Conservation (phyloP, 1,140 invertebrate genomes). For the Mercenaria mercenaria region DNA sequence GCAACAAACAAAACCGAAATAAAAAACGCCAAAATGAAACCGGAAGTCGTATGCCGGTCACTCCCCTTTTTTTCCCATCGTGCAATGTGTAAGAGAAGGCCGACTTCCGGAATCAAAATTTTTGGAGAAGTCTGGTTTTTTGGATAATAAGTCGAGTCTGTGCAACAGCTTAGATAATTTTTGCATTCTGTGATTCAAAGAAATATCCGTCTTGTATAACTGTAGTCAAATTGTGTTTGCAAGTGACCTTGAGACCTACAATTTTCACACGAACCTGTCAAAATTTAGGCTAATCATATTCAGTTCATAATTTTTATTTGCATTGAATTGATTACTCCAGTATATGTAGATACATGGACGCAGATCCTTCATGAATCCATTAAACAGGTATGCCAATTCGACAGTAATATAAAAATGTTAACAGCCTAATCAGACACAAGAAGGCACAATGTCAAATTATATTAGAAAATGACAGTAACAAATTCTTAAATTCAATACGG, state of each 20-base stretch:
- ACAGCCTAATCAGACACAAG: too few relatives aligned
- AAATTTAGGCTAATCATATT: background rate
- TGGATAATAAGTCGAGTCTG: background rate
- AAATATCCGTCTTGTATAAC: background rate
- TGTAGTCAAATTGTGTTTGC: background rate
- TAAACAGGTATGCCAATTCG: too few relatives aligned
- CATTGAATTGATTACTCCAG: too few relatives aligned
- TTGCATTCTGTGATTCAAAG: background rate
- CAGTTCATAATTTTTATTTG: too few relatives aligned
- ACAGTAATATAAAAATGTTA: too few relatives aligned
- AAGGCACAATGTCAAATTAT: too few relatives aligned
- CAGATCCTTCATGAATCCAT: too few relatives aligned
- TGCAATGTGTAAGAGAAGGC: conserved; percentile 51
- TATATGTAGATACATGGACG: too few relatives aligned
- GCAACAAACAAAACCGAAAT: too few relatives aligned
- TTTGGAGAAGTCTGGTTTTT: background rate
- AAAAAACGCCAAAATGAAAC: conserved; percentile 47
- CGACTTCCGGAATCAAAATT: conserved; percentile 16
- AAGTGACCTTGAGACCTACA: background rate
- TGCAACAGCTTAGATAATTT: too few relatives aligned
- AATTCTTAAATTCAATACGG: too few relatives aligned
- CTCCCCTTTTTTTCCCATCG: conserved; percentile 59
- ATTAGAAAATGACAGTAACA: too few relatives aligned
- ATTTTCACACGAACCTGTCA: background rate
- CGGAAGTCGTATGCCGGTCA: conserved; percentile 55